Evolutionary conservation across 1,140 invertebrate genomes (phyloP), one percentile per base, ranked within the genome.

Genomic region (Tenebrio molitor): DNA sequence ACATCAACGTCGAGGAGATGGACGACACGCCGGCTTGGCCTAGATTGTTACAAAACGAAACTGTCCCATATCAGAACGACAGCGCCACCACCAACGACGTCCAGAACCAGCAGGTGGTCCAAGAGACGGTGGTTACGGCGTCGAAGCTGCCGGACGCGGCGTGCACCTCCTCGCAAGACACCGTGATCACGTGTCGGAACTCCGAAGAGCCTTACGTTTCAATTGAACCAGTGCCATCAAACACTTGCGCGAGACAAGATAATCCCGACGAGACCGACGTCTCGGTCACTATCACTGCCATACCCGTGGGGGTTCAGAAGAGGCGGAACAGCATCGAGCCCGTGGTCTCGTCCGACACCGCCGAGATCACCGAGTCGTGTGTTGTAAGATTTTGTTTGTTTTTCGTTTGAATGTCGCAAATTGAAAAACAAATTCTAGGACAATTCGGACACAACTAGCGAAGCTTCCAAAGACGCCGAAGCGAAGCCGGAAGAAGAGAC

Each of bases 1-100:
- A 91, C 73, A 89, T 90, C 33, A 90, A 90, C 81, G 87, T 91
- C 23, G 89, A 90, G 77, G 89, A 91, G 81, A 90, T 90, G 88
- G 89, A 91, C 78, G 88, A 90, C 76, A 85, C 87, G 78, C 79
- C 83, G 23, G 83, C 85, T 15, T 89, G 88, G 83, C 76, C 68
- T 33, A 25, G 50, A 29, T 29, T 58, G 10, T 10, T 58, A 8
- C 50, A 58, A 16, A 58, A 58, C 12, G 50, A 58, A 25, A 58
- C 21, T 29, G 50, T 17, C 10, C 10, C 50, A 29, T 58, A 58
- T 15, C 50, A 58, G 12, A 58, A 58, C 23, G 50, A 58, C 1
- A 58, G 23, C 42, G 21, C 12, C 21, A 44, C 3, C 64, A 44
- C 15, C 15, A 66, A 50, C 21, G 50, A 58, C 21, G 15, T 6